phyloP scores from a whole-genome alignment of 2,113 vertebrate species.

The Pachycephala philippinensis region DNA sequence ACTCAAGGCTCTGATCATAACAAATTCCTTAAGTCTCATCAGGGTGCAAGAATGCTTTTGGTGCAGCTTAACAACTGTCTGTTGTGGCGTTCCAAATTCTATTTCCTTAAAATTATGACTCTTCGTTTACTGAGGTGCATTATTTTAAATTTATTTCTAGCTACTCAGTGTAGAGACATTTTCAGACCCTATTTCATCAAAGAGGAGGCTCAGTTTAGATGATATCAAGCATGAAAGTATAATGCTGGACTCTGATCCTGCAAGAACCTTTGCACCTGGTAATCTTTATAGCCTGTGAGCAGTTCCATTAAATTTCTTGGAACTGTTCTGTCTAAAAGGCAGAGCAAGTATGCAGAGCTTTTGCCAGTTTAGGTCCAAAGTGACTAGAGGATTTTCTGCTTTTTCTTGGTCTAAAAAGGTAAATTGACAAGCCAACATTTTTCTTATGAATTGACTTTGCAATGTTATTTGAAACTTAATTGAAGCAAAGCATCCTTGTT shows the following conservation, averaged over 20 bases:
- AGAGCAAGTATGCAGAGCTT: background rate
- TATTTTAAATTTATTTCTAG: background rate
- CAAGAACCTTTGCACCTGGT: background rate
- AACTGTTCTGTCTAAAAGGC: background rate
- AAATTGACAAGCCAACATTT: background rate
- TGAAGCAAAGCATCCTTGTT: background rate
- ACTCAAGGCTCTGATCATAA: background rate
- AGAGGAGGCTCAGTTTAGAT: background rate
- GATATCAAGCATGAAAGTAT: background rate
- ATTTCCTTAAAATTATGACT: background rate
- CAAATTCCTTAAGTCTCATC: background rate
- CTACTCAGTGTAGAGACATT: background rate
- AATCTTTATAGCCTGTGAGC: background rate
- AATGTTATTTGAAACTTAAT: background rate
- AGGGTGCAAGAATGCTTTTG: background rate
- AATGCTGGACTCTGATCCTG: background rate
- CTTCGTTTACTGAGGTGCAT: background rate
- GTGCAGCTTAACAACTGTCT: background rate
- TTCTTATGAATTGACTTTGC: background rate
- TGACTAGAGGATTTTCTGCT: background rate
- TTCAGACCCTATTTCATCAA: background rate
- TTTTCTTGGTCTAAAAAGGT: background rate
- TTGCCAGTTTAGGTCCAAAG: background rate
- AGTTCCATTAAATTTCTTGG: background rate
- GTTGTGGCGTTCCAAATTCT: background rate